Base-by-base conservation (phyloP, 2,113 vertebrate species). In the Sapayoa aenigma region DNA sequence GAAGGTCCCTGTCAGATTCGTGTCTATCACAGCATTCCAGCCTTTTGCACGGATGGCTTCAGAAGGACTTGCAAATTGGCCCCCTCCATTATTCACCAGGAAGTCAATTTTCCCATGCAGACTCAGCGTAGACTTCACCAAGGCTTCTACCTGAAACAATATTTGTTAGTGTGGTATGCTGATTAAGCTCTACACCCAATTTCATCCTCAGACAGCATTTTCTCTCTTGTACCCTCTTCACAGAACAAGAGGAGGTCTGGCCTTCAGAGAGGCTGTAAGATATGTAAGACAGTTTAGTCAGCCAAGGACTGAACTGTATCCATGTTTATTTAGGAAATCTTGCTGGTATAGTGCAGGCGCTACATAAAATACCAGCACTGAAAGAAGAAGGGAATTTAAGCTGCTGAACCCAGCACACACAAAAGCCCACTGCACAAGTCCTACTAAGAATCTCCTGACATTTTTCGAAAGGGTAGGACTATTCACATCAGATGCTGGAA, bases 1-100 rank as follows among this genome's bases (percentile, higher is more conserved):
- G 96, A 99, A 99, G n/a, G 99, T 99, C 52, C 99, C 99, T 1
- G 98, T 99, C 80, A 99, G 97, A 96, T 99, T 99, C 6, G 99
- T 99, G 90, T 99, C 99, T 44, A 99, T 97, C 72, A 99, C 99
- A 22, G 99, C 99, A 63, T 99, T 97, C 99, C 99, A 99, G 74
- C 99, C 99, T 95, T 99, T 99, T 13, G 98, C 89, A 75, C 88
- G 97, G 90, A 99, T 99, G 69, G 94, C 16, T 90, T 98, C 98
- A 49, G 89, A 68, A 14, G 97, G 98, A 93, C 98, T 98, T 0
- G 63, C 24, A 73, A 99, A 99, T 93, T 99, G 99, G 8, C 99
- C 99, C 16, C 99, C 99, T 76, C 98, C 99, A 5, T 99, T 99
- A 97, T 99, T 99, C 50, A 99, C 98, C 93, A 99, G 95, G 83